These are phyloP conservation scores for Odontothrips loti DNA, from an alignment of 2,888 invertebrate genomes.

Conservation along the genomic window DNA sequence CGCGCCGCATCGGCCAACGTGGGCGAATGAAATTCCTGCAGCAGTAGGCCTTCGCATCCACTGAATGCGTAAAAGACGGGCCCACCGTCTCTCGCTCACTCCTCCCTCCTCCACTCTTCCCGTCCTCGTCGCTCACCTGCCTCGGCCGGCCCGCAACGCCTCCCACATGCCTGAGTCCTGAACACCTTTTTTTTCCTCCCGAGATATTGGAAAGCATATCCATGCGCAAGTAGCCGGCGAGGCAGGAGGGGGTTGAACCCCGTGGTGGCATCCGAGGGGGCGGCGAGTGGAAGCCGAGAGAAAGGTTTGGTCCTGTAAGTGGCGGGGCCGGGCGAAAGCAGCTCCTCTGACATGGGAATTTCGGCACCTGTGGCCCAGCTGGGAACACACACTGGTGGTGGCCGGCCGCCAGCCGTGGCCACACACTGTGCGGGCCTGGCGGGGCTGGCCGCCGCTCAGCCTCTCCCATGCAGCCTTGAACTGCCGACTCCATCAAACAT, in stretches of 20 bases:
- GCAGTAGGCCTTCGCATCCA: neutral
- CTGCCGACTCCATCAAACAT: too few relatives aligned
- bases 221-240: neutral
- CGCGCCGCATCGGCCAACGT: neutral
- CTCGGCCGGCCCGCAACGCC: too few relatives aligned
- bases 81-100: neutral
- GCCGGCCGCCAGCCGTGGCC: neutral
- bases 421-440: too few relatives aligned
- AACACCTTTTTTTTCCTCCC: neutral
- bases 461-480: too few relatives aligned
- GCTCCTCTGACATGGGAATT: constrained; percentile 1
- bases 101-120: neutral
- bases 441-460: too few relatives aligned
- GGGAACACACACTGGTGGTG: neutral
- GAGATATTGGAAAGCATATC: constrained; percentile 10
- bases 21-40: constrained; percentile 4
- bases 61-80: constrained; percentile 1
- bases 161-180: neutral
- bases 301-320: neutral
- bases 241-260: neutral
- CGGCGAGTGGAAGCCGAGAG: neutral
- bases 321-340: neutral
- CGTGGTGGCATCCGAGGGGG: neutral
- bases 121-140: neutral
- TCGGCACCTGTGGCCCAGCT: neutral